Conservation (phyloP, 1,140 invertebrate species). For the Trichonephila clavipes region DNA sequence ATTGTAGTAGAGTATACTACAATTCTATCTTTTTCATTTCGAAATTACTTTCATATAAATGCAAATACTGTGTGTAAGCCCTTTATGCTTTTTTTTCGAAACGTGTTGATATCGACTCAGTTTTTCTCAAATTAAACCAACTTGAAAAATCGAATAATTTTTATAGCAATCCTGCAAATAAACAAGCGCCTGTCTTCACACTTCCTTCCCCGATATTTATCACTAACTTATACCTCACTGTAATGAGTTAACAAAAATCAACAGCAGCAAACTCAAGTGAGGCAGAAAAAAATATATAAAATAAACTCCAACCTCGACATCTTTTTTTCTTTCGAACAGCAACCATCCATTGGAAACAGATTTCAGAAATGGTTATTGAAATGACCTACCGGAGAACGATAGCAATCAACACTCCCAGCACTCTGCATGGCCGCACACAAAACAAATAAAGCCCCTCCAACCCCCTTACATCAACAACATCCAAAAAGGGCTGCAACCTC, state of each 20-base stretch:
- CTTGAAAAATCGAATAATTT: neutral
- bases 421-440: neutral
- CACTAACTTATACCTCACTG: neutral
- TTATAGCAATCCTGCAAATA: neutral
- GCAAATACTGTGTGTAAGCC: too few species aligned
- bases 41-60: too few species aligned
- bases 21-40: too few species aligned
- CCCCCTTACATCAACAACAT: neutral
- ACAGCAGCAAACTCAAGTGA: neutral
- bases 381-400: constrained; percentile 60
- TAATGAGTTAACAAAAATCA: neutral
- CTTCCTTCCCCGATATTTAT: neutral
- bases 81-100: too few species aligned
- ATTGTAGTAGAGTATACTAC: too few species aligned
- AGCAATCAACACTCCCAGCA: constrained; percentile 59
- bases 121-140: too few species aligned
- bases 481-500: neutral
- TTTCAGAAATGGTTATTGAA: constrained; percentile 76
- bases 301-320: too few species aligned
- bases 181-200: neutral
- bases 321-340: neutral
- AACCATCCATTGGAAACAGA: constrained; percentile 70
- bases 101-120: too few species aligned
- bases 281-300: neutral
- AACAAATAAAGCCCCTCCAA: constrained; percentile 40